Conservation (phyloP, 2,113 vertebrate species). For the Bufo gargarizans region DNA sequence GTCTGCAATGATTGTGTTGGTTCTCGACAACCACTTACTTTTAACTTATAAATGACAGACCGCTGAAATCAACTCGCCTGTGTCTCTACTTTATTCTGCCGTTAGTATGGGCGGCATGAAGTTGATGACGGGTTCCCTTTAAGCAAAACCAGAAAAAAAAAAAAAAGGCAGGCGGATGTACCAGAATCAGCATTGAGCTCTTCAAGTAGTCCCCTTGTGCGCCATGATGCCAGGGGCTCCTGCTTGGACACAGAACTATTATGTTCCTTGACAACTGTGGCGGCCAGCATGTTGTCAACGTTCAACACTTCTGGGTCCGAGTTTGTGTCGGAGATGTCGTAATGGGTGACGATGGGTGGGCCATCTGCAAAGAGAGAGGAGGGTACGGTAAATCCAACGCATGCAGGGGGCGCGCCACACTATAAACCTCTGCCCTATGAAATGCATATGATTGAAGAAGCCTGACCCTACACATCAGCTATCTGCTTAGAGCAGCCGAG, state of each 20-base stretch:
- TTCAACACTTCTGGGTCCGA: constrained; percentile 91
- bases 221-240: constrained; percentile 81
- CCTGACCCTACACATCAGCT: no score
- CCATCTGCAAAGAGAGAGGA: constrained; percentile 85
- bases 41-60: no score
- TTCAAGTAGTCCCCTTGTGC: constrained; percentile 79
- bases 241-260: constrained; percentile 80
- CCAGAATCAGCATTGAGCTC: constrained; percentile 81
- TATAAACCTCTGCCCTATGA: neutral
- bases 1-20: no score
- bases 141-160: no score
- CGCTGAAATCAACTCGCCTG: no score
- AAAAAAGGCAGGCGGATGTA: constrained; percentile 68
- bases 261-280: constrained; percentile 90
- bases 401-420: no score
- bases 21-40: no score
- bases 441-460: neutral
- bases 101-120: no score
- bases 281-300: constrained; percentile 88
- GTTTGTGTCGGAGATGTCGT: constrained; percentile 94
- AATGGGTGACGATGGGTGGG: constrained; percentile 89
- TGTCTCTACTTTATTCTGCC: no score
- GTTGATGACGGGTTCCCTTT: no score
- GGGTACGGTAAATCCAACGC: constrained; percentile 66
- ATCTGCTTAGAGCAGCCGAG: no score